Percentiles rank a stretch among this genome's conserved stretches.
Conservation (phyloP, 2,113 vertebrate species). For the Oreochromis tanganicae region DNA sequence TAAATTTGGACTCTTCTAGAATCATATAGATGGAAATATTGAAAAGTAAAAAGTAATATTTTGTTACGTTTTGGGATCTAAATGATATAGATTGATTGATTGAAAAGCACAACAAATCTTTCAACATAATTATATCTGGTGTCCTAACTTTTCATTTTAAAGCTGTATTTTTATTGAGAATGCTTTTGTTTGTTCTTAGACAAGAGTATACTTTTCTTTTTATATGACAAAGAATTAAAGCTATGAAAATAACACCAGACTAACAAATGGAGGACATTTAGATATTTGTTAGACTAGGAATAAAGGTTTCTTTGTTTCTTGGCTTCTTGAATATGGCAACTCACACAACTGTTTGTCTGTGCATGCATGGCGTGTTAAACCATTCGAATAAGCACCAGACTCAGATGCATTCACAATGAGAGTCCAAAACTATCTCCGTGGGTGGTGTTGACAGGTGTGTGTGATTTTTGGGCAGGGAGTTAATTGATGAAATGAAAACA, state of each 20-base stretch:
- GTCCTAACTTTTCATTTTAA: neutral
- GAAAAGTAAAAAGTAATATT: neutral
- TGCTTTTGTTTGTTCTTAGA: neutral
- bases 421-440: slow-evolving; percentile 6
- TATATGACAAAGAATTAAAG: neutral
- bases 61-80: fast-evolving
- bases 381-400: slow-evolving; percentile 10
- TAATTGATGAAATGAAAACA: neutral
- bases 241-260: neutral
- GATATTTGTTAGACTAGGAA: neutral
- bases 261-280: neutral
- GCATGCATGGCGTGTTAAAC: neutral
- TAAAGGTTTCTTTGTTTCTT: neutral
- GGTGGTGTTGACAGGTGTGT: slow-evolving; percentile 43
- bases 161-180: neutral
- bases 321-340: neutral
- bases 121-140: neutral
- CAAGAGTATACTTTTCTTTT: neutral
- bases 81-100: neutral
- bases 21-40: neutral
- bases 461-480: slow-evolving; percentile 10
- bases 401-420: slow-evolving; percentile 26
- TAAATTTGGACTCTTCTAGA: neutral
- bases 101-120: neutral
- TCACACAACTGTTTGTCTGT: neutral